Conservation (phyloP, 2,888 invertebrate species). For the Colletes collaris region DNA sequence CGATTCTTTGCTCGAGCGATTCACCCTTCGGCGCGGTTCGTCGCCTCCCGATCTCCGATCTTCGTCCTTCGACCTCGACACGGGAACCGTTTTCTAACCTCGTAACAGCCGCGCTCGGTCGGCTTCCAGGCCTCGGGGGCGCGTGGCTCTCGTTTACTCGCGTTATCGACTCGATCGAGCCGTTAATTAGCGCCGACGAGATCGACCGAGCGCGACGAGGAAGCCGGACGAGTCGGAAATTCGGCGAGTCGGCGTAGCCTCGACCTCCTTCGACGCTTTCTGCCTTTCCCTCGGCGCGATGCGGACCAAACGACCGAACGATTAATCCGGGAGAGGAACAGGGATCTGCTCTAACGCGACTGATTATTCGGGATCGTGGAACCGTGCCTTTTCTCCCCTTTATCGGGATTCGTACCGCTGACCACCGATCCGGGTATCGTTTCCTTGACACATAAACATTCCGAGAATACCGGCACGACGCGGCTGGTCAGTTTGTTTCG, state of each 20-base stretch:
- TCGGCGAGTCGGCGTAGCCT: slow-evolving; percentile 8
- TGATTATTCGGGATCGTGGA: too few species aligned
- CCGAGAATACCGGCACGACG: too few species aligned
- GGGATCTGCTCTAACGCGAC: too few species aligned
- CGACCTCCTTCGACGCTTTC: slow-evolving; percentile 5
- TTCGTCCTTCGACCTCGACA: neutral
- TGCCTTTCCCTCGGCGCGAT: neutral
- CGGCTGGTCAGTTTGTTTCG: too few species aligned
- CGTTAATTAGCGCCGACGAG: neutral
- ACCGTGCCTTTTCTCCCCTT: slow-evolving; percentile 9
- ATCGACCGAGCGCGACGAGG: neutral
- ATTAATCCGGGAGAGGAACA: too few species aligned
- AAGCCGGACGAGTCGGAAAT: neutral
- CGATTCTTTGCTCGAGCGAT: slow-evolving; percentile 12
- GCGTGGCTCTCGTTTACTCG: neutral
- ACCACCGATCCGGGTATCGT: slow-evolving; percentile 6
- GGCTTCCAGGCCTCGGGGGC: too few species aligned
- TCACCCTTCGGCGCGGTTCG: neutral
- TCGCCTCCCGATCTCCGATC: neutral
- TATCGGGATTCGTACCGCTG: neutral
- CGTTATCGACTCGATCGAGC: neutral
- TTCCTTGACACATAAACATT: too few species aligned
- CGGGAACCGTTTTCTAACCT: neutral
- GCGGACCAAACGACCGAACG: too few species aligned
- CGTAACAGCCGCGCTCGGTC: neutral